Evolutionary conservation across 2,888 invertebrate genomes (phyloP).

Genomic region (Thereva nobilitata): DNA sequence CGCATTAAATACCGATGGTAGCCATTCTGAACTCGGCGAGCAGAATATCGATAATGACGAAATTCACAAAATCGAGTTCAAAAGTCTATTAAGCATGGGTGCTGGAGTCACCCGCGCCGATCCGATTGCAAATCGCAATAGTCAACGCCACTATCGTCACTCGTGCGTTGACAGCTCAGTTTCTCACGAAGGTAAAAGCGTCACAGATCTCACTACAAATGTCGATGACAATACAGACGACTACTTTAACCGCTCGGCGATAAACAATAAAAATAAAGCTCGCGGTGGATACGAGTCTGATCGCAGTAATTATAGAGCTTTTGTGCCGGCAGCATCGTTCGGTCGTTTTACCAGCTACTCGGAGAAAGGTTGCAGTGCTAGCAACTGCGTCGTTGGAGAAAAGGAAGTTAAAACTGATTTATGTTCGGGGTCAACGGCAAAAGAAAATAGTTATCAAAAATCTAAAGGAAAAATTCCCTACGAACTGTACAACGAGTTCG

Average conservation of each 20-base stretch:
- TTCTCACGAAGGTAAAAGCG: too few species aligned
- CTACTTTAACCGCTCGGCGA: constrained; percentile 3
- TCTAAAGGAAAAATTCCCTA: neutral
- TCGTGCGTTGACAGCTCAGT: too few species aligned
- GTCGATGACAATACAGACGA: constrained; percentile 6
- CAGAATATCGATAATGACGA: too few species aligned
- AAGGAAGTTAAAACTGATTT: neutral
- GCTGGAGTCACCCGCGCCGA: too few species aligned
- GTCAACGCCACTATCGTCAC: too few species aligned
- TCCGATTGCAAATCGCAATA: too few species aligned
- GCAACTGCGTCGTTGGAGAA: neutral
- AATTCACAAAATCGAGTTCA: too few species aligned
- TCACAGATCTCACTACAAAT: neutral
- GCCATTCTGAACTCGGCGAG: too few species aligned
- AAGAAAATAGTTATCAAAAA: too few species aligned
- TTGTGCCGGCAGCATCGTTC: constrained; percentile 44
- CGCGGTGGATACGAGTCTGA: constrained; percentile 40
- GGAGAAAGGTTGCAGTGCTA: constrained; percentile 13
- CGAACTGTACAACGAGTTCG: neutral
- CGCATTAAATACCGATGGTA: too few species aligned
- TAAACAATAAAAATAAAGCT: constrained; percentile 44
- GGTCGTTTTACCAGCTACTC: constrained; percentile 19
- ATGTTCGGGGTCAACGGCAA: too few species aligned
- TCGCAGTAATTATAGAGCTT: constrained; percentile 45
- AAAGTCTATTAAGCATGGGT: too few species aligned